These are phyloP conservation scores for Mesorhabditis belari DNA, from an alignment of 2,888 invertebrate genomes.

Conservation along the genomic window DNA sequence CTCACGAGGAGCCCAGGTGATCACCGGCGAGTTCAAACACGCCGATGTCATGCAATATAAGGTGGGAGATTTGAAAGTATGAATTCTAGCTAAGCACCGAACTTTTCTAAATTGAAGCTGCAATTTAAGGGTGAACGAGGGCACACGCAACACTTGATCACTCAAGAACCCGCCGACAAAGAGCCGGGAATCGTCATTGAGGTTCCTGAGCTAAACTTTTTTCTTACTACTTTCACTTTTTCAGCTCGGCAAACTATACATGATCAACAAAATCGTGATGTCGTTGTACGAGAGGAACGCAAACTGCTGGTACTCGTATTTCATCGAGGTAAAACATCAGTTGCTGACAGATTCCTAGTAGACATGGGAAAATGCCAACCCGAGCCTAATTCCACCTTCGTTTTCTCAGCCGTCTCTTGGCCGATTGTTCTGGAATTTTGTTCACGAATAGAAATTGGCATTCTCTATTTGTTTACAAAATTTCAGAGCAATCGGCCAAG, in stretches of 20 bases:
- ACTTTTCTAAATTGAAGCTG: slow-evolving; percentile 68
- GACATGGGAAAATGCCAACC: too few relatives aligned
- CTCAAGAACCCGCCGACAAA: neutral
- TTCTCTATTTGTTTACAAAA: too few relatives aligned
- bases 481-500: too few relatives aligned
- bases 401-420: too few relatives aligned
- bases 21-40: slow-evolving; percentile 80
- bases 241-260: slow-evolving; percentile 62
- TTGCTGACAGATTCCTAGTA: too few relatives aligned
- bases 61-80: too few relatives aligned
- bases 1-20: slow-evolving; percentile 74
- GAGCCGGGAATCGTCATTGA: slow-evolving; percentile 65
- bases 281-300: slow-evolving; percentile 88
- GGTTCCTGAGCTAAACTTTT: slow-evolving; percentile 66
- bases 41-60: too few relatives aligned
- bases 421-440: too few relatives aligned
- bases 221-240: slow-evolving; percentile 73
- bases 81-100: slow-evolving; percentile 92
- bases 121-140: neutral
- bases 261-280: slow-evolving; percentile 85
- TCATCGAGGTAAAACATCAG: slow-evolving; percentile 56
- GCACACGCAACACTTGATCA: neutral
- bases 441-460: too few relatives aligned
- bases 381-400: too few relatives aligned
- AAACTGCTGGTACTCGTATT: slow-evolving; percentile 82